These are phyloP conservation scores for Zeuzera pyrina DNA, from an alignment of 2,888 invertebrate species.

Conservation along the genomic window DNA sequence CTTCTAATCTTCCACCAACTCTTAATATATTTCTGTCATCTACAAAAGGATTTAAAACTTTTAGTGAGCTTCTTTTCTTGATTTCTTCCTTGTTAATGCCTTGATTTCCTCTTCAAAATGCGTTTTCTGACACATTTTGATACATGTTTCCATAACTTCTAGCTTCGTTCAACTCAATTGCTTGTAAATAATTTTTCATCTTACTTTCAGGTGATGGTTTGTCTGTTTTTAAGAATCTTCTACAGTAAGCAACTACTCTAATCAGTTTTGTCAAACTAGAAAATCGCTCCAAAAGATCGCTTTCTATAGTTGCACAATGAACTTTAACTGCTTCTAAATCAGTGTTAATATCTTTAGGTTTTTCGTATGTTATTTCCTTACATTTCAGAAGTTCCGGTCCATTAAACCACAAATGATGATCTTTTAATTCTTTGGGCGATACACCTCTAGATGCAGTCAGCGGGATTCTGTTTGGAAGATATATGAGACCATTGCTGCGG, in stretches of 20 bases:
- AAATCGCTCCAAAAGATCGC: conserved; percentile 9
- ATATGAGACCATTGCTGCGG: conserved; percentile 17
- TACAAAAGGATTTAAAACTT: conserved; percentile 12
- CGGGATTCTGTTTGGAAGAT: conserved; percentile 17
- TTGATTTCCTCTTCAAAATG: conserved; percentile 8
- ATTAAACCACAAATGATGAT: conserved; percentile 12
- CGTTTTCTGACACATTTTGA: conserved; percentile 9
- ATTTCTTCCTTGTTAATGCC: conserved; percentile 4
- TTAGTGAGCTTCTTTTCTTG: background rate
- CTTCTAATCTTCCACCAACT: conserved; percentile 18
- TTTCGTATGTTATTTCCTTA: background rate
- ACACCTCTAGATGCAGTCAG: conserved; percentile 23
- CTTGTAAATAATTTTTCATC: conserved; percentile 5
- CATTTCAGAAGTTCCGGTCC: conserved; percentile 13
- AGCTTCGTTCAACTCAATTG: conserved; percentile 8
- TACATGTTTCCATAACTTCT: conserved; percentile 8
- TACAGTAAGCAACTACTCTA: conserved; percentile 13
- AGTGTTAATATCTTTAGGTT: conserved; percentile 1
- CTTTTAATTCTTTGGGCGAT: conserved; percentile 11
- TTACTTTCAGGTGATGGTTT: conserved; percentile 1
- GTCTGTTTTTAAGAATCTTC: no score
- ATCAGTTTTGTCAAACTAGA: conserved; percentile 11
- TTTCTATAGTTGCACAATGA: background rate
- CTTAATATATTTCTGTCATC: conserved; percentile 15
- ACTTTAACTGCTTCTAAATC: conserved; percentile 6